Percentiles rank a stretch among this genome's conserved stretches.
Conservation (phyloP, 2,888 invertebrate species). For the Diplolepis rosae region DNA sequence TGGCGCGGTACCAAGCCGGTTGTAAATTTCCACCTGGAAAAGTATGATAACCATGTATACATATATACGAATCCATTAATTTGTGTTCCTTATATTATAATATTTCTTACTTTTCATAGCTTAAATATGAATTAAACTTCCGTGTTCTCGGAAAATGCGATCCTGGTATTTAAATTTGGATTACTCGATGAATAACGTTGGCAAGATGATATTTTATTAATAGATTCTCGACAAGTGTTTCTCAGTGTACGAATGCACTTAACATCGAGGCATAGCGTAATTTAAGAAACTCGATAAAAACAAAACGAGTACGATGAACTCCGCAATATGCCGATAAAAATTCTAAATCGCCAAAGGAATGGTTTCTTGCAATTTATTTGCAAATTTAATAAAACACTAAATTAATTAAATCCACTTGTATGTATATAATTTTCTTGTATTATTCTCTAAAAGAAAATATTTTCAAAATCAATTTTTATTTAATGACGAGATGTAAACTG, state of each 20-base stretch:
- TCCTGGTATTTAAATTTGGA: conserved; percentile 25
- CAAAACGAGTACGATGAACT: conserved; percentile 14
- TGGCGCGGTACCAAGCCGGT: too few relatives aligned
- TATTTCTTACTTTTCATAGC: neutral
- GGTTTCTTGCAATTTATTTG: neutral
- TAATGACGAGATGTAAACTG: too few relatives aligned
- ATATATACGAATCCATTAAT: too few relatives aligned
- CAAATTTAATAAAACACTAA: neutral
- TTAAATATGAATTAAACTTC: conserved; percentile 17
- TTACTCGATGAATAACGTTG: conserved; percentile 29
- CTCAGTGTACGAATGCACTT: conserved; percentile 19
- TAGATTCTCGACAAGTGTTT: conserved; percentile 16
- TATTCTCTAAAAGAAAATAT: too few relatives aligned
- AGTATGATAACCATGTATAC: too few relatives aligned
- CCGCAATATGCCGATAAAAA: neutral
- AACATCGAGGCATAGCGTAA: conserved; percentile 16
- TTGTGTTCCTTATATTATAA: too few relatives aligned
- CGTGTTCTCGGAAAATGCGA: conserved; percentile 15
- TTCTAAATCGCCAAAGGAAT: neutral
- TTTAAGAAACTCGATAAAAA: conserved; percentile 24
- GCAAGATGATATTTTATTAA: conserved; percentile 31
- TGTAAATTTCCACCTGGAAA: too few relatives aligned
- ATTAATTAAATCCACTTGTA: too few relatives aligned
- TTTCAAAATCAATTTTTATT: too few relatives aligned
- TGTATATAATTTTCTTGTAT: too few relatives aligned